phyloP scores from a whole-genome alignment of 2,113 vertebrate species.

The Falco punctatus region DNA sequence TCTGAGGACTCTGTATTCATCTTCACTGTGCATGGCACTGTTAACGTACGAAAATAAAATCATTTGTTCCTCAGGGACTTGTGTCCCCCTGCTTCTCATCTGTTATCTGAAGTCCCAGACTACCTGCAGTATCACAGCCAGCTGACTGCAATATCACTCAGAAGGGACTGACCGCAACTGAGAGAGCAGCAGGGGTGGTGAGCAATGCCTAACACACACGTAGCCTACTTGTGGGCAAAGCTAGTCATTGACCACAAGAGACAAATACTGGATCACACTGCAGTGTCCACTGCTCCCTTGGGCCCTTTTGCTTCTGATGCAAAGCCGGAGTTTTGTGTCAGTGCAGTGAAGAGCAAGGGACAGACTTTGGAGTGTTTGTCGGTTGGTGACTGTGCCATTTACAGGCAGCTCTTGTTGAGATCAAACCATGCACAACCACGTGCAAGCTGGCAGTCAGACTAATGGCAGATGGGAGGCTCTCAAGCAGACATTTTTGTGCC shows the following conservation, averaged over 20 bases:
- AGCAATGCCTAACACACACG: background rate
- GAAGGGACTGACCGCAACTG: background rate
- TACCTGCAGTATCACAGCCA: background rate
- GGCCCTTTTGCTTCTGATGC: background rate
- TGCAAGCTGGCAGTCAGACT: background rate
- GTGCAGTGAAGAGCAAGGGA: background rate
- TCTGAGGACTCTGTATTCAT: background rate
- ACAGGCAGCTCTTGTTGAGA: background rate
- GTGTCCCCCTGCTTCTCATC: background rate
- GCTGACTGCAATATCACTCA: background rate
- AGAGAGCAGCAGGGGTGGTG: background rate
- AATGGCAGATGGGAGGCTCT: background rate
- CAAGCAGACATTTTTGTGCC: background rate
- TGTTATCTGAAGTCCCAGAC: background rate
- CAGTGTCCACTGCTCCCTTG: accelerated
- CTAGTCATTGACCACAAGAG: background rate
- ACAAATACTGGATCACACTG: accelerated
- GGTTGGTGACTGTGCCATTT: background rate
- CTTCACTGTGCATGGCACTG: background rate
- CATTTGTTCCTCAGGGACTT: background rate
- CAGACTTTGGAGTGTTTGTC: background rate
- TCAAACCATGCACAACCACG: background rate
- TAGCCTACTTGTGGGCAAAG: background rate
- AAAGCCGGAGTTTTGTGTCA: background rate
- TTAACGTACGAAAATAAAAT: background rate